phyloP scores from a whole-genome alignment of 2,888 invertebrate genomes.

The Germaria angustata region DNA sequence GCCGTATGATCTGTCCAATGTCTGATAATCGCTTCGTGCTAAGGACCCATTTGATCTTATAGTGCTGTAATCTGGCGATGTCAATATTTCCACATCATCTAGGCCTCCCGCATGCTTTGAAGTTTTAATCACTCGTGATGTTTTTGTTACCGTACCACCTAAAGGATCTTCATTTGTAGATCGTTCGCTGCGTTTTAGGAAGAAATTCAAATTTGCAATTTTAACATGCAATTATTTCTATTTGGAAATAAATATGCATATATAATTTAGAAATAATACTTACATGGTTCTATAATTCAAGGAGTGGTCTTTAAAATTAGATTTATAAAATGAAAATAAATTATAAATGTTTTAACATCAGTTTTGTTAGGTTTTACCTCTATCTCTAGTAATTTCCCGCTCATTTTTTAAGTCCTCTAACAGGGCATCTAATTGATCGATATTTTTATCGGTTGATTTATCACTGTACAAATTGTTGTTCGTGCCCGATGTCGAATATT shows the following conservation, averaged over 20 bases:
- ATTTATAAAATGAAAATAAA: conserved; percentile 4
- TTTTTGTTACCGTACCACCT: conserved; percentile 75
- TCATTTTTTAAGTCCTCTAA: conserved; percentile 86
- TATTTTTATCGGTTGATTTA: conserved; percentile 81
- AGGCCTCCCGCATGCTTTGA: conserved; percentile 71
- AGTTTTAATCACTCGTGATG: conserved; percentile 76
- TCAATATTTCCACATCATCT: conserved; percentile 74
- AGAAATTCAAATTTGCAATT: not conserved
- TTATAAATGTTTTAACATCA: not conserved
- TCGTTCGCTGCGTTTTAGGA: conserved; percentile 71
- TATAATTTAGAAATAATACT: conserved; percentile 60
- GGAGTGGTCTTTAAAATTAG: conserved; percentile 58
- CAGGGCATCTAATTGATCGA: conserved; percentile 87
- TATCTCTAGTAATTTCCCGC: conserved; percentile 76
- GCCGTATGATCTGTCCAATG: conserved; percentile 73
- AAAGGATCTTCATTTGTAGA: conserved; percentile 70
- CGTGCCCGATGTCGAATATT: conserved; percentile 76
- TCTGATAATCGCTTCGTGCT: conserved; percentile 72
- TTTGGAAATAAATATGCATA: too few species aligned
- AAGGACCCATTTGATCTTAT: conserved; percentile 74
- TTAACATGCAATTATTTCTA: too few species aligned
- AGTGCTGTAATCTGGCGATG: conserved; percentile 74
- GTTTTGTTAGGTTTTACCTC: conserved; percentile 69
- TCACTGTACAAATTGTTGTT: conserved; percentile 72
- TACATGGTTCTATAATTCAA: conserved; percentile 76